Evolutionary conservation across 2,113 vertebrate species (phyloP).

Genomic region (Clarias magur): DNA sequence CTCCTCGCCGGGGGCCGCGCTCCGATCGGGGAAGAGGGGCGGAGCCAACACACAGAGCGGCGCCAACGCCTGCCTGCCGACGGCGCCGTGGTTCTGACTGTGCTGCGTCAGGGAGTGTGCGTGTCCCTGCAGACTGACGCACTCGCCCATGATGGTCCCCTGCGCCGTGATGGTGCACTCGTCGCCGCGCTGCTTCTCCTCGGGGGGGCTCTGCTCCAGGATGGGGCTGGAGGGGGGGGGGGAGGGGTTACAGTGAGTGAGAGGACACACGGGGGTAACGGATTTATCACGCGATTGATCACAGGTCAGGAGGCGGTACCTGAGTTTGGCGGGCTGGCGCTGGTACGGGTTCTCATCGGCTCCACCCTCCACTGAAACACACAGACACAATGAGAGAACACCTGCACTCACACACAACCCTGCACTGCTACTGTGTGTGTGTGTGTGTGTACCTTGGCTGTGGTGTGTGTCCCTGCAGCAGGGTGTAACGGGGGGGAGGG

Average conservation of each 20-base stretch:
- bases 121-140: slow-evolving; percentile 35
- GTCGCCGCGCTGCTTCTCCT: slow-evolving; percentile 39
- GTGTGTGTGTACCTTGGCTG: slow-evolving; percentile 69
- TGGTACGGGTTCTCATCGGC: slow-evolving; percentile 63
- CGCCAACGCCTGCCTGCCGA: slow-evolving; percentile 53
- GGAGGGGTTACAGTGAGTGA: neutral
- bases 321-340: slow-evolving; percentile 73
- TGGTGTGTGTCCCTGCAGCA: slow-evolving; percentile 47
- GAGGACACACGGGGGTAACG: too few species aligned
- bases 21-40: slow-evolving; percentile 62
- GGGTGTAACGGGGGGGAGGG: slow-evolving; percentile 66
- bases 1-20: neutral
- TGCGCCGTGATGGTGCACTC: neutral
- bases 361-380: slow-evolving; percentile 64
- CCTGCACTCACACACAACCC: too few species aligned
- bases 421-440: neutral
- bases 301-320: slow-evolving; percentile 67
- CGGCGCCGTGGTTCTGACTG: slow-evolving; percentile 60
- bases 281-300: too few species aligned
- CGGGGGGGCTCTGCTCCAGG: slow-evolving; percentile 66
- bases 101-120: slow-evolving; percentile 11
- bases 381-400: neutral
- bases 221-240: slow-evolving; percentile 67
- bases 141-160: slow-evolving; percentile 64
- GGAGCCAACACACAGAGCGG: slow-evolving; percentile 19